These are phyloP conservation scores for Hemibagrus guttatus DNA, from an alignment of 2,797 vertebrate species.

Conservation along the genomic window DNA sequence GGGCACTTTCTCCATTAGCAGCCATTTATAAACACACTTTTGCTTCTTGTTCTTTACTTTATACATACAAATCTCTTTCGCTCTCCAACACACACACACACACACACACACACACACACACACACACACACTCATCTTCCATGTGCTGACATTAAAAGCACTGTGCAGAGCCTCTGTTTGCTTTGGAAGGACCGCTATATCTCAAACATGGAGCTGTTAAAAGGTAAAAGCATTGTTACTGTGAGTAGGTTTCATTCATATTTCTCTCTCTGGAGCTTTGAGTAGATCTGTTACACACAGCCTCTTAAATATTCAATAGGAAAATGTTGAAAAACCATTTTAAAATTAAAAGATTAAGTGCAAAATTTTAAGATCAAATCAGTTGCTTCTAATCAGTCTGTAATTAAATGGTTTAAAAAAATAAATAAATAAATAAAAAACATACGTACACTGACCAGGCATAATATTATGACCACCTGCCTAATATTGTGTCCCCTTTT, in stretches of 20 bases:
- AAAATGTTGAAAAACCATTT: background rate
- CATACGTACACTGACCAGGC: no score
- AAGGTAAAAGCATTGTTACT: slow-evolving; percentile 11
- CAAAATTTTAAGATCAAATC: background rate
- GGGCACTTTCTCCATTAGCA: slow-evolving; percentile 12
- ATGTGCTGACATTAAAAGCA: slow-evolving; percentile 63
- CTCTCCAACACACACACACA: background rate
- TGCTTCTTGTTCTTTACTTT: background rate
- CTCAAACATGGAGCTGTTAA: slow-evolving; percentile 17
- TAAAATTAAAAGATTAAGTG: no score
- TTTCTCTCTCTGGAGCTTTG: background rate
- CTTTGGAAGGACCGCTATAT: slow-evolving; percentile 55
- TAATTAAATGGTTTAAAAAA: background rate
- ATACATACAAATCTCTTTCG: background rate
- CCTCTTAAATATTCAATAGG: background rate
- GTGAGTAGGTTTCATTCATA: slow-evolving; percentile 25
- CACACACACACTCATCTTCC: background rate
- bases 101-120: slow-evolving; percentile 30
- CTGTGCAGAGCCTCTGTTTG: slow-evolving; percentile 53
- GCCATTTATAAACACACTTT: slow-evolving; percentile 18
- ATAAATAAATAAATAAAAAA: background rate
- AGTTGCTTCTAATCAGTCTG: background rate
- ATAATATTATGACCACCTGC: no score
- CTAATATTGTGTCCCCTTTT: no score
- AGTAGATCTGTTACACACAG: background rate